Percentiles rank a stretch among this genome's conserved stretches.
Conservation (phyloP, 2,113 vertebrate species). For the Anarhynchus alexandrinus region DNA sequence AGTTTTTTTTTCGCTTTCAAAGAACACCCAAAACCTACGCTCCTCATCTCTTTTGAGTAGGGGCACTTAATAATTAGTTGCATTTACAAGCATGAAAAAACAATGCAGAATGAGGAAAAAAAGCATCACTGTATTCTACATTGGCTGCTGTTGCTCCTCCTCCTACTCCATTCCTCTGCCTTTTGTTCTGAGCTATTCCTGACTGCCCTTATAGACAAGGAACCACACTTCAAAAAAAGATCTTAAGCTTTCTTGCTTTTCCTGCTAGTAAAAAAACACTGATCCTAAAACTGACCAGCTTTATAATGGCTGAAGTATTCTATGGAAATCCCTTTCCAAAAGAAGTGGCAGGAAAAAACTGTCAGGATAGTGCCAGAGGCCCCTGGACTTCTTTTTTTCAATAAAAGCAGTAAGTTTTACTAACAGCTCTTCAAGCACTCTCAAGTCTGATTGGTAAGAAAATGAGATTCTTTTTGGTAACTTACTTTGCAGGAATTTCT, state of each 20-base stretch:
- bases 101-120: neutral
- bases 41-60: neutral
- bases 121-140: neutral
- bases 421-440: neutral
- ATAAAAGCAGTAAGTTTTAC: neutral
- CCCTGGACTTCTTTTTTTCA: neutral
- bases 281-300: neutral
- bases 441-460: neutral
- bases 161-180: neutral
- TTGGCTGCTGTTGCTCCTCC: neutral
- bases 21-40: neutral
- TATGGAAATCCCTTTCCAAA: neutral
- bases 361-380: neutral
- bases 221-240: neutral
- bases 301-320: neutral
- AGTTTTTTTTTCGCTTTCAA: accelerated
- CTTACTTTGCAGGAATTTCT: conserved; percentile 78
- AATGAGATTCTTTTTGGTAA: neutral
- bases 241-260: neutral
- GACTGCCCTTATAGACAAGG: neutral
- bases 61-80: neutral
- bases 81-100: neutral
- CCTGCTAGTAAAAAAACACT: neutral
- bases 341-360: neutral
- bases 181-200: neutral